A percentile compares a stretch with the other conserved stretches of the same genome.
These are phyloP conservation scores for Drosophila neotestacea DNA, from an alignment of 2,888 invertebrate species.

Conservation along the genomic window DNA sequence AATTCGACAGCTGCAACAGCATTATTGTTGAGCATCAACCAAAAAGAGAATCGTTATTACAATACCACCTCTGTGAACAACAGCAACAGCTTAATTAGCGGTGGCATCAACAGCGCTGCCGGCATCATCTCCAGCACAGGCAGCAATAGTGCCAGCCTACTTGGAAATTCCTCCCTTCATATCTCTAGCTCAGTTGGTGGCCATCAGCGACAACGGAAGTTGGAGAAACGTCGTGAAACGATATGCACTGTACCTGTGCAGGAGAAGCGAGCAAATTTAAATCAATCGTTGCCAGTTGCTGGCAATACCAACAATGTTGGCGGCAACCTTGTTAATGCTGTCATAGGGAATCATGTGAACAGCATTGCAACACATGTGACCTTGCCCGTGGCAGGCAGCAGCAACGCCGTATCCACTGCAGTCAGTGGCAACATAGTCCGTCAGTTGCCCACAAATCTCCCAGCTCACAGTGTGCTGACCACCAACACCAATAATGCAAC, in stretches of 20 bases:
- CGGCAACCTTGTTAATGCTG: constrained; percentile 19
- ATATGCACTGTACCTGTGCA: constrained; percentile 85
- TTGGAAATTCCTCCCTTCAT: constrained; percentile 41
- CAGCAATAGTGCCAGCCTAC: constrained; percentile 45
- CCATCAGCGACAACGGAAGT: constrained; percentile 86
- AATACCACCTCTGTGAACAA: constrained; percentile 49
- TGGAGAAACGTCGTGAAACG: constrained; percentile 92
- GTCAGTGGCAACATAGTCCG: constrained; percentile 49
- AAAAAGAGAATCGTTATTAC: constrained; percentile 93
- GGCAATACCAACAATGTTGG: constrained; percentile 1
- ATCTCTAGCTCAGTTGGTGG: constrained; percentile 25
- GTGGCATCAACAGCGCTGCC: constrained; percentile 48
- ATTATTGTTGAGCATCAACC: constrained; percentile 87
- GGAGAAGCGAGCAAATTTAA: constrained; percentile 83
- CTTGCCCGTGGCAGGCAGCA: constrained; percentile 72
- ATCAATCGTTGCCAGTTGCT: constrained; percentile 59
- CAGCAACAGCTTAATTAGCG: constrained; percentile 37
- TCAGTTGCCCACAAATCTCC: constrained; percentile 57
- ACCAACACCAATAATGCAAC: constrained; percentile 13
- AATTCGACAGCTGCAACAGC: constrained; percentile 86
- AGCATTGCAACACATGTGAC: constrained; percentile 50
- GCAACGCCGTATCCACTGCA: constrained; percentile 4
- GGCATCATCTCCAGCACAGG: constrained; percentile 68
- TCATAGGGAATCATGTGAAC: constrained; percentile 47
- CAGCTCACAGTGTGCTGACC: constrained; percentile 38